Conservation (phyloP, 2,113 vertebrate species). For the Echinops telfairi region DNA sequence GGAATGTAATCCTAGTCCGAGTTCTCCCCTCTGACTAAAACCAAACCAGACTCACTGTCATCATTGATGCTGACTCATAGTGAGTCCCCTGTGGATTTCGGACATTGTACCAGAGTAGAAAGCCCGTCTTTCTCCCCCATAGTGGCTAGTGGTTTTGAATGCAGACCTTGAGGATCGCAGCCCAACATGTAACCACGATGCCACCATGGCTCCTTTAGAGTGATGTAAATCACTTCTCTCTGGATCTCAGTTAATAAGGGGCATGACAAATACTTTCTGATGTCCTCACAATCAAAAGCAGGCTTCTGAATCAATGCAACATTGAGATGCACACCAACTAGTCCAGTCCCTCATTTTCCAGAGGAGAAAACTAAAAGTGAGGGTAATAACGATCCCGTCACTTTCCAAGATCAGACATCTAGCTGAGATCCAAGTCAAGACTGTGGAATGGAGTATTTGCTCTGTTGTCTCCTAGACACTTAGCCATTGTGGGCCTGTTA, state of each 20-base stretch:
- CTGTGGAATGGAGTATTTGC: background rate
- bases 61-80: no score
- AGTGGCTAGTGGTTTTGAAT: no score
- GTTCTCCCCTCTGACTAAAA: background rate
- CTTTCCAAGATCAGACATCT: background rate
- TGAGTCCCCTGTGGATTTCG: no score
- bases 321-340: background rate
- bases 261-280: slow-evolving; percentile 14
- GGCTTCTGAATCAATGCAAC: background rate
- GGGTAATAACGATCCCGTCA: slow-evolving; percentile 5
- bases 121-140: no score
- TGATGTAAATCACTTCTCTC: background rate
- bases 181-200: no score
- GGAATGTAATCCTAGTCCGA: background rate
- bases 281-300: slow-evolving; percentile 39
- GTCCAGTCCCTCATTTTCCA: slow-evolving; percentile 49
- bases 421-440: slow-evolving; percentile 59
- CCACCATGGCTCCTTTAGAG: no score
- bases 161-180: no score
- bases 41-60: no score
- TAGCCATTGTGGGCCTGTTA: background rate
- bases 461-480: slow-evolving; percentile 27
- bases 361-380: slow-evolving; percentile 29
- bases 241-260: background rate
- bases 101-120: no score